Evolutionary conservation across 1,140 invertebrate genomes (phyloP).

Genomic region (Drosophila truncata): DNA sequence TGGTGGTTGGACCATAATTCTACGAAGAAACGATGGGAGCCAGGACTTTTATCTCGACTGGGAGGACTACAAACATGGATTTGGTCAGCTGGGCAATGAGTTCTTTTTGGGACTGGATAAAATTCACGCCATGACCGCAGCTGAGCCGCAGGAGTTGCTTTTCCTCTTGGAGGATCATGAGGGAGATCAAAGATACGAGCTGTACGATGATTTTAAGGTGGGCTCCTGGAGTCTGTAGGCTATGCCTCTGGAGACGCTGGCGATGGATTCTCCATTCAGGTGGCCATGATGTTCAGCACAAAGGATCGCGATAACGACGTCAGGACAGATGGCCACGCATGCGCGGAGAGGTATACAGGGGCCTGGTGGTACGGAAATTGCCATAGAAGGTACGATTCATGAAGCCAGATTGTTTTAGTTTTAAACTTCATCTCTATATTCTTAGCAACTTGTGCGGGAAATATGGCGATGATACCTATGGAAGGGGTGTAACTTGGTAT

Average conservation of each 20-base stretch:
- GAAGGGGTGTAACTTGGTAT: not conserved
- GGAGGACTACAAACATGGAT: not conserved
- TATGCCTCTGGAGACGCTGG: not conserved
- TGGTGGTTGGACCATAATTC: too few species aligned
- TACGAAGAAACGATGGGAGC: too few species aligned
- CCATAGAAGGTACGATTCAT: too few species aligned
- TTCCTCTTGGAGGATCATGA: not conserved
- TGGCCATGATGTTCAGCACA: not conserved
- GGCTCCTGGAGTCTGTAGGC: not conserved
- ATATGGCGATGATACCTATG: not conserved
- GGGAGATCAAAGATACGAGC: not conserved
- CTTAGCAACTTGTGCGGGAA: not conserved
- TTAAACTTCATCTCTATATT: too few species aligned
- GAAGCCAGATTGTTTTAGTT: too few species aligned
- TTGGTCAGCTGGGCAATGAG: not conserved
- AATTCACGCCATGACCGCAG: not conserved
- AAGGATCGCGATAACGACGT: not conserved
- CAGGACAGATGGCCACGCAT: not conserved
- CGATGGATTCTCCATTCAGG: not conserved
- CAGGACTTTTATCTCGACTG: not conserved
- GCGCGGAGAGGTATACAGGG: not conserved
- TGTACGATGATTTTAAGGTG: not conserved
- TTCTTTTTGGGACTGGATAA: not conserved
- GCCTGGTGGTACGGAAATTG: slow-evolving; percentile 2
- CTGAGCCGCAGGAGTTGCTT: not conserved